Conservation (phyloP, 2,797 vertebrate genomes). For the Platalea minor region DNA sequence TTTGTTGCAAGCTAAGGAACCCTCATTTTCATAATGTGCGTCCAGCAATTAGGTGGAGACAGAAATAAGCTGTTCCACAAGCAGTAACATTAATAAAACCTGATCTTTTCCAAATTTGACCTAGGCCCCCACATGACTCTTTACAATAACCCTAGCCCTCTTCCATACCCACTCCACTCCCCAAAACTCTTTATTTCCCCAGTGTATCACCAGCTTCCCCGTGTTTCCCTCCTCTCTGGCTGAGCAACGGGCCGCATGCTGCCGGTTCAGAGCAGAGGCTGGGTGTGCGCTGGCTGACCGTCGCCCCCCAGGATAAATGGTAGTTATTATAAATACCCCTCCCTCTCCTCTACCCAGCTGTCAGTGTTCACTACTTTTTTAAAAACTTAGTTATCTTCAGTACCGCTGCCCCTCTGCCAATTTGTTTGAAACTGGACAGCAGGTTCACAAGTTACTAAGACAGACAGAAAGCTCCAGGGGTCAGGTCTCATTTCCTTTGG, state of each 20-base stretch:
- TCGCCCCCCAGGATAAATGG: background rate
- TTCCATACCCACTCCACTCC: background rate
- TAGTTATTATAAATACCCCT: background rate
- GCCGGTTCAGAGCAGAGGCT: background rate
- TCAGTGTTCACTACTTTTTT: background rate
- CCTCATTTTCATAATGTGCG: accelerated
- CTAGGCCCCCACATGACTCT: background rate
- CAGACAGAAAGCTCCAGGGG: background rate
- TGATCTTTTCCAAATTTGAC: background rate
- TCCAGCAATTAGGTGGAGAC: background rate
- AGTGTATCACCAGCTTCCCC: background rate
- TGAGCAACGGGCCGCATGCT: background rate
- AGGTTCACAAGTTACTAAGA: background rate
- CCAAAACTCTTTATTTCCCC: background rate
- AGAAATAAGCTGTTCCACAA: background rate
- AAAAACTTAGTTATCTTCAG: background rate
- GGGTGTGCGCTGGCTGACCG: background rate
- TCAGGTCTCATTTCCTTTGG: background rate
- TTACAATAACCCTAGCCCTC: background rate
- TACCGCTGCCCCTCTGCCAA: background rate
- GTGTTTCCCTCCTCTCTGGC: background rate
- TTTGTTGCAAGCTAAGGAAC: background rate
- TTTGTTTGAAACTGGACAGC: background rate
- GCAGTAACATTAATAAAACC: background rate
- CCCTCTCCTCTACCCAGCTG: background rate